A percentile compares a stretch with the other conserved stretches of the same genome.
These are phyloP conservation scores for Sphaerolaimus hirsutus DNA, from an alignment of 2,888 invertebrate genomes.

Conservation along the genomic window DNA sequence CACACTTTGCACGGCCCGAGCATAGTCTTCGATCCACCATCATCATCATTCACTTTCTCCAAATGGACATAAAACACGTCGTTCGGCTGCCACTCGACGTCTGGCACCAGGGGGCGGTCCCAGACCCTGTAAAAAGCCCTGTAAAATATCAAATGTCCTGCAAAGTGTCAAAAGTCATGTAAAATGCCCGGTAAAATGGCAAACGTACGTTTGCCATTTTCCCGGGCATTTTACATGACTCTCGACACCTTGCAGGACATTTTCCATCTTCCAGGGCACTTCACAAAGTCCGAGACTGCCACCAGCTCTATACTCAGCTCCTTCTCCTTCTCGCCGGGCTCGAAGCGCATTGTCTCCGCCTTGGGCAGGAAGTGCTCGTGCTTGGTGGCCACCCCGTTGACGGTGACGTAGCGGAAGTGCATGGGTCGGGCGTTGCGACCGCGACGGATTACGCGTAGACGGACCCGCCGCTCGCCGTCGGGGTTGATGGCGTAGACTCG, in stretches of 20 bases:
- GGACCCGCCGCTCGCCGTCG: conserved; percentile 6
- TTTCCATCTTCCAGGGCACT: too few relatives aligned
- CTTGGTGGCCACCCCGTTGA: conserved; percentile 37
- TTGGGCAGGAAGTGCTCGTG: conserved; percentile 35
- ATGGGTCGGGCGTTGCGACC: conserved; percentile 10
- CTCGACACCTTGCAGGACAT: too few relatives aligned
- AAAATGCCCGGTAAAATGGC: too few relatives aligned
- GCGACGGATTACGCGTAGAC: conserved; percentile 11
- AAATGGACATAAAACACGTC: conserved; percentile 39
- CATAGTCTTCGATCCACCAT: conserved; percentile 23
- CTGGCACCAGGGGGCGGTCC: too few relatives aligned
- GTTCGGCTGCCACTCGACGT: conserved; percentile 39
- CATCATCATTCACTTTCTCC: conserved; percentile 19
- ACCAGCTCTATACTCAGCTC: conserved; percentile 33
- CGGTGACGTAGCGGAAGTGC: conserved; percentile 32
- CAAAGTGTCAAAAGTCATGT: too few relatives aligned
- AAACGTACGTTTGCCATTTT: too few relatives aligned
- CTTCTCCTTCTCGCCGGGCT: conserved; percentile 32
- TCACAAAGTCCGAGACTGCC: too few relatives aligned
- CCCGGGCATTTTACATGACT: too few relatives aligned
- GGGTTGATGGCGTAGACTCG: conserved; percentile 10
- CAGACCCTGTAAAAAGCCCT: too few relatives aligned
- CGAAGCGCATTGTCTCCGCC: conserved; percentile 33
- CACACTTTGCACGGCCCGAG: conserved; percentile 28
- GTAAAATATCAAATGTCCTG: too few relatives aligned